Evolutionary conservation across 2,888 invertebrate species (phyloP), one percentile per base, ranked within the genome.

Genomic region (Aphidius colemani): DNA sequence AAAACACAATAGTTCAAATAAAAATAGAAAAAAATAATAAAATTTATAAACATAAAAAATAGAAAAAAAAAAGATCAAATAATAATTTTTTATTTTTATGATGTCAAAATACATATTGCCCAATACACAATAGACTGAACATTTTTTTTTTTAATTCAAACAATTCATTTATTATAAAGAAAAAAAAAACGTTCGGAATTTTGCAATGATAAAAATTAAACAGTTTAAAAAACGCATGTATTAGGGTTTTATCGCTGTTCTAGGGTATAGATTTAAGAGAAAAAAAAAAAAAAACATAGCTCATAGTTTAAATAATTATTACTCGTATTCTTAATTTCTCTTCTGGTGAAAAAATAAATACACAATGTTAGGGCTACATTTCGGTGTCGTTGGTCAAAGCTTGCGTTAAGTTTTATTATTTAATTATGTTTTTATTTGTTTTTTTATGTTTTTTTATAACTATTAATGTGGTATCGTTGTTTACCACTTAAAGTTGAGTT

Each of bases 161-260:
- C 63, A 63, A 65, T 67, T 63, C 13, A 51, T 30, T 39, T 60
- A 55, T 53, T 57, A 57, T 13, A 13, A 13, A 13, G 13, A 13
- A 13, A 13, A 61, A 68, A 61, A 58, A 66, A 69, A 71, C 62
- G 64, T 67, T 71, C 67, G 66, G 62, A 67, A 71, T 70, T 71
- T n/a, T 58, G 66, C 53, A 72, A 68, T 71, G 71, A 65, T 69
- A 71, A 69, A 58, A 63, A 10, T 67, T 69, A 63, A 65, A 61
- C 61, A 65, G 62, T 61, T 60, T 67, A 67, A 67, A 69, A 67
- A 61, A 66, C 66, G 71, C 70, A 76, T 79, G 81, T 81, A 79
- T 80, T 80, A 78, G 78, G 81, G 80, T 81, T 81, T 80, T 78
- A 76, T 79, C 80, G 80, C 80, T 78, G 73, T 79, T 73, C 73